These are phyloP conservation scores for Netelia inedita DNA, from an alignment of 2,888 invertebrate genomes.

Conservation along the genomic window DNA sequence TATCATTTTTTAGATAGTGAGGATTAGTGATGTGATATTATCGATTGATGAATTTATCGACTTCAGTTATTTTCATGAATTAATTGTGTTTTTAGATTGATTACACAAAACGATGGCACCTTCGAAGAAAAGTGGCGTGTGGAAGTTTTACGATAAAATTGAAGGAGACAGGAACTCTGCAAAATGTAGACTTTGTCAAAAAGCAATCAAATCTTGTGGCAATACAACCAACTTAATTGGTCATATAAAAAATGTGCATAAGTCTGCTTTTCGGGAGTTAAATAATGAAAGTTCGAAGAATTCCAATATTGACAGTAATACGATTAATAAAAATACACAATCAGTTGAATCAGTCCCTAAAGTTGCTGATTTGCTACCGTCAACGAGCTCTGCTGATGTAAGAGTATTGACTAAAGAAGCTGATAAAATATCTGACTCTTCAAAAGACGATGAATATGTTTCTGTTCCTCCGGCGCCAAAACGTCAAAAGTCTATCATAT, in stretches of 20 bases:
- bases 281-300: neutral
- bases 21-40: too few relatives aligned
- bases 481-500: neutral
- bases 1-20: neutral
- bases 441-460: constrained; percentile 1
- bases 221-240: neutral
- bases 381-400: constrained; percentile 8
- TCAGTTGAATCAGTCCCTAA: neutral
- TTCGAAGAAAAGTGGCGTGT: too few relatives aligned
- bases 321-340: neutral
- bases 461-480: neutral
- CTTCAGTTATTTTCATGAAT: too few relatives aligned
- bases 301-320: neutral
- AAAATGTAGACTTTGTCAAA: neutral
- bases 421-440: neutral
- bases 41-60: too few relatives aligned
- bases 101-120: too few relatives aligned
- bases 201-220: neutral
- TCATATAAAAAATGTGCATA: neutral
- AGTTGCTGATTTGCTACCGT: neutral
- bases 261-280: neutral
- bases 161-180: too few relatives aligned
- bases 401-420: neutral
- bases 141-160: too few relatives aligned
- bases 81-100: too few relatives aligned